Evolutionary conservation across 1,140 invertebrate genomes (phyloP).

Genomic region (Tetragnatha versicolor): DNA sequence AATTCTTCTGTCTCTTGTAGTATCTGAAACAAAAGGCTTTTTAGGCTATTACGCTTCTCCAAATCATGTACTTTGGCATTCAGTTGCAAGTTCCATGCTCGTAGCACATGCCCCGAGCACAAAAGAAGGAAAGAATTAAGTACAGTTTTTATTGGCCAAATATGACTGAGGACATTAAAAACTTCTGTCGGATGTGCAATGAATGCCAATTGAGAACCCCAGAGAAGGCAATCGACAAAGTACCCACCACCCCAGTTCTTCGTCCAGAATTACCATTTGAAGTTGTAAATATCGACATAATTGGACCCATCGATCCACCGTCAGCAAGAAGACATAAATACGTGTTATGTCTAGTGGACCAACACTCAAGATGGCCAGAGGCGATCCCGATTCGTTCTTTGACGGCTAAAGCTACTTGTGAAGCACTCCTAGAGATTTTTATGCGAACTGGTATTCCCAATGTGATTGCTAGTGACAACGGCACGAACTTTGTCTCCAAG

Average conservation of each 20-base stretch:
- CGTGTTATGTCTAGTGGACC: background rate
- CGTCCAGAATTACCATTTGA: conserved; percentile 1
- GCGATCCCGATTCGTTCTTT: background rate
- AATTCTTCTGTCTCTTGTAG: too few relatives aligned
- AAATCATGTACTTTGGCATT: too few relatives aligned
- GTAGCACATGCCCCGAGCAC: too few relatives aligned
- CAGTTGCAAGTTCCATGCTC: too few relatives aligned
- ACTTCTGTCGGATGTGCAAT: background rate
- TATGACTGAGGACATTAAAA: background rate
- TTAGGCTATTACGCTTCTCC: too few relatives aligned
- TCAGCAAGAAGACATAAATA: background rate
- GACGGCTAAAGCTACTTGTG: background rate
- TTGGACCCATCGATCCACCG: background rate
- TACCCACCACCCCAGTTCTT: background rate
- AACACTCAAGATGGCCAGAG: conserved; percentile 2
- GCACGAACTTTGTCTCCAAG: background rate
- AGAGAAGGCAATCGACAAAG: background rate
- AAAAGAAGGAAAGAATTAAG: too few relatives aligned
- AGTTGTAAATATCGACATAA: background rate
- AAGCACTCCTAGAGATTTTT: background rate
- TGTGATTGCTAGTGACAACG: background rate
- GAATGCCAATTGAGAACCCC: background rate
- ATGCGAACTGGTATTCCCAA: background rate
- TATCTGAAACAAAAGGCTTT: too few relatives aligned
- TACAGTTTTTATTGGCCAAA: background rate